Evolutionary conservation across 2,888 invertebrate species (phyloP).

Genomic region (Diarsia rubi): DNA sequence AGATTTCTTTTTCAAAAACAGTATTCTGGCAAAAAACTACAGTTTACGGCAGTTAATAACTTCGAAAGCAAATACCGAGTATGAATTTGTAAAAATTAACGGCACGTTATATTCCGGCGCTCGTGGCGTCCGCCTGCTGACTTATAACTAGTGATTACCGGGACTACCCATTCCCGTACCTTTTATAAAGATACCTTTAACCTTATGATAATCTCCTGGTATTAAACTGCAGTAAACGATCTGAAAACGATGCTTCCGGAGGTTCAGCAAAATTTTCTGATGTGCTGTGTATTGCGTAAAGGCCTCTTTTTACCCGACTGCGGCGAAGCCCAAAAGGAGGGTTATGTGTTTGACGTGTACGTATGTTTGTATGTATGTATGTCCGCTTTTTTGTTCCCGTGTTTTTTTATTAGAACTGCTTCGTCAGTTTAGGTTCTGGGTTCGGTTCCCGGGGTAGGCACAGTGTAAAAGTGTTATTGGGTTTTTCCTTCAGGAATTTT

Average conservation of each 20-base stretch:
- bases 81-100: slow-evolving; percentile 27
- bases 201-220: slow-evolving; percentile 14
- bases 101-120: slow-evolving; percentile 22
- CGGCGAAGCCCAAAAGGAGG: too few species aligned
- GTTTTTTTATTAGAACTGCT: too few species aligned
- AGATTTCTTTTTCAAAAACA: background rate
- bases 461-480: background rate
- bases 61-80: slow-evolving; percentile 16
- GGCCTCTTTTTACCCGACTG: too few species aligned
- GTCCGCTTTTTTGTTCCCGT: too few species aligned
- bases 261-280: background rate
- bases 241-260: slow-evolving; percentile 13
- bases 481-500: background rate
- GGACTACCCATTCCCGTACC: slow-evolving; percentile 8
- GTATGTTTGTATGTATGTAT: too few species aligned
- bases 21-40: background rate
- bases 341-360: too few species aligned
- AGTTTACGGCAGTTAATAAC: background rate
- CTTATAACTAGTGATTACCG: slow-evolving; percentile 60
- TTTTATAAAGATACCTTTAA: slow-evolving; percentile 28
- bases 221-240: slow-evolving; percentile 11
- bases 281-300: background rate
- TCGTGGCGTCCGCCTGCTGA: slow-evolving; percentile 19
- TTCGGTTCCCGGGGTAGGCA: background rate
- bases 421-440: too few species aligned